These are phyloP conservation scores for Lampropteryx suffumata DNA, from an alignment of 2,888 invertebrate species.

Conservation along the genomic window DNA sequence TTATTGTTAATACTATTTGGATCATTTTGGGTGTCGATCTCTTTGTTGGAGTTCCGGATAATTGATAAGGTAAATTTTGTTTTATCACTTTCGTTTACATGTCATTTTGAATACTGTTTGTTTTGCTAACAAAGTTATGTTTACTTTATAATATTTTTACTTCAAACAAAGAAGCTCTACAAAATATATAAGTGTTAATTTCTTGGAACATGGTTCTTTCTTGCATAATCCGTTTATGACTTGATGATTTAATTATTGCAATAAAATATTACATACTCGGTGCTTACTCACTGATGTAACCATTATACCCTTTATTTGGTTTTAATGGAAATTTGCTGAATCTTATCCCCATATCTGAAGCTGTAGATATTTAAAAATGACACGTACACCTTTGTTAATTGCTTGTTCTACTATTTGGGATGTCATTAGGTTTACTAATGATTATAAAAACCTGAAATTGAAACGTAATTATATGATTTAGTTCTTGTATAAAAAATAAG, in stretches of 20 bases:
- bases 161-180: slow-evolving; percentile 32
- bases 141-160: slow-evolving; percentile 3
- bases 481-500: no score
- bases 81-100: slow-evolving; percentile 28
- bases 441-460: no score
- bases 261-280: slow-evolving; percentile 36
- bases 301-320: slow-evolving; percentile 26
- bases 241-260: slow-evolving; percentile 33
- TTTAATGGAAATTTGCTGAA: slow-evolving; percentile 4
- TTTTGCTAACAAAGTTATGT: slow-evolving; percentile 1
- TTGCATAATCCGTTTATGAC: slow-evolving; percentile 37
- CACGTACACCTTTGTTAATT: no score
- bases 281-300: slow-evolving; percentile 32
- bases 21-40: slow-evolving; percentile 48
- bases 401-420: no score
- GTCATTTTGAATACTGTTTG: slow-evolving; percentile 5
- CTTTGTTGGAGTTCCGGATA: slow-evolving; percentile 51
- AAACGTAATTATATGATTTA: no score
- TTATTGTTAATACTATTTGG: slow-evolving; percentile 52
- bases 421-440: no score
- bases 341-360: not conserved
- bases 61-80: slow-evolving; percentile 50
- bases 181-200: slow-evolving; percentile 19
- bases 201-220: slow-evolving; percentile 29
- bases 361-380: no score